Evolutionary conservation across 2,113 vertebrate species (phyloP), one percentile per base, ranked within the genome.

Genomic region (rabbit (Oryctolagus cuniculus)): DNA sequence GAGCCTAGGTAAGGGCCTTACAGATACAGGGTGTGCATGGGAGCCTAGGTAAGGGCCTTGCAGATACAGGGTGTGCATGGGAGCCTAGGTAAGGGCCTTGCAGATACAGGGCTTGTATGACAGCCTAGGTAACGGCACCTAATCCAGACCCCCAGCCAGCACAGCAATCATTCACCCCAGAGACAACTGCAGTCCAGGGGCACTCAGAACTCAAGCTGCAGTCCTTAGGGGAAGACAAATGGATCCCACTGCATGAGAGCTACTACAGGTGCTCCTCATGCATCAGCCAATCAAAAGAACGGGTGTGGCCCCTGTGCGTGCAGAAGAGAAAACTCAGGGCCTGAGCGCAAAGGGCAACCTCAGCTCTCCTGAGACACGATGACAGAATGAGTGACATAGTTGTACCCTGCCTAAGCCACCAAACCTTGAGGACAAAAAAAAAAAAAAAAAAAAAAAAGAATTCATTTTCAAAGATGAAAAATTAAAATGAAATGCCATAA

Each of bases 401-500:
- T 22, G 22, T 12, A 29, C 25, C 3, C 53, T 90, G 67, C 53
- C 72, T 81, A 86, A 44, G 34, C 58, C 83, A 77, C 63, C 64
- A 25, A 77, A 73, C 13, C 49, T 84, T 74, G 36, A 90, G 31
- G 25, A 84, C 53, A 79, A 58, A 94, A 29, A 34, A 38, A 38
- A 13, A 78, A 90, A 92, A 15, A 29, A 74, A 72, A 67, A 8
- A 85, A n/a, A 91, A 93, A 84, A 58, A 19, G 13, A 73, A 87
- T 38, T 58, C 5, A 61, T 58, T 93, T 95, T 90, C 53, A 90
- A 84, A 89, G 21, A 21, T 6, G 10, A 21, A 38, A 34, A 93
- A 79, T 55, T 55, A 51, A 72, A 92, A 78, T 73, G n/a, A 38
- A 69, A 73, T 58, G 49, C 16, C n/a, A 82, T 16, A 31, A 82